Evolutionary conservation across 2,113 vertebrate species (phyloP).

Genomic region (Macquaria australasica): DNA sequence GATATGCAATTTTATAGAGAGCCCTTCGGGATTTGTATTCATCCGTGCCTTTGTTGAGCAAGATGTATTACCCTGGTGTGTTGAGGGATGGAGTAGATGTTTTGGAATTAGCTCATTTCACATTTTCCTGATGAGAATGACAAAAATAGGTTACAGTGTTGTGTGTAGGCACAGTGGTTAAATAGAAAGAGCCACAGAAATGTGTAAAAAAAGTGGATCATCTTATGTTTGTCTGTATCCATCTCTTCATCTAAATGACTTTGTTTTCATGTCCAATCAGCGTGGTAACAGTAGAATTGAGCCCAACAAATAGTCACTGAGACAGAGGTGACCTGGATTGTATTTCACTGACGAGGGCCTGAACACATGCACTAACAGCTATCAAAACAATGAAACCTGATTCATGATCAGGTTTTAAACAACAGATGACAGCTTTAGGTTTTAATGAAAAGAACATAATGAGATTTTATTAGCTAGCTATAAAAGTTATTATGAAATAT

Average conservation of each 20-base stretch:
- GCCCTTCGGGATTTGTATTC: conserved; percentile 67
- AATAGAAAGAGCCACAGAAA: conserved; percentile 8
- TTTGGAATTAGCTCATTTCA: conserved; percentile 58
- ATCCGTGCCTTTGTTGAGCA: conserved; percentile 55
- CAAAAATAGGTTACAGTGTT: conserved; percentile 25
- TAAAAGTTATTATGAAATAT: conserved; percentile 40
- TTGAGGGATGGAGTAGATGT: conserved; percentile 43
- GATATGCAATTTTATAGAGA: conserved; percentile 57
- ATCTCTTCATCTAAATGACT: not conserved
- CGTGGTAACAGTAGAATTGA: not conserved
- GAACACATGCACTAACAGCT: conserved; percentile 30
- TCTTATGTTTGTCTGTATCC: conserved; percentile 4
- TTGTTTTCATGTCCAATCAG: conserved; percentile 21
- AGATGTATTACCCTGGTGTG: conserved; percentile 57
- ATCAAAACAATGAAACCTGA: conserved; percentile 58
- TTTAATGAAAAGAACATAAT: conserved; percentile 48
- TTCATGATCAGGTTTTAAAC: conserved; percentile 59
- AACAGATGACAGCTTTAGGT: conserved; percentile 39
- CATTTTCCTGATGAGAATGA: conserved; percentile 49
- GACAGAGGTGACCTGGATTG: conserved; percentile 35
- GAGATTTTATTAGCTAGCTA: conserved; percentile 30
- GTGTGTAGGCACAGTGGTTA: not conserved
- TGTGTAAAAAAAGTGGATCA: not conserved
- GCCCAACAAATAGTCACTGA: conserved; percentile 4
- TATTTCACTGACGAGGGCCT: conserved; percentile 14